These are phyloP conservation scores for Cheumatopsyche charites DNA, from an alignment of 1,140 invertebrate genomes.

Conservation along the genomic window DNA sequence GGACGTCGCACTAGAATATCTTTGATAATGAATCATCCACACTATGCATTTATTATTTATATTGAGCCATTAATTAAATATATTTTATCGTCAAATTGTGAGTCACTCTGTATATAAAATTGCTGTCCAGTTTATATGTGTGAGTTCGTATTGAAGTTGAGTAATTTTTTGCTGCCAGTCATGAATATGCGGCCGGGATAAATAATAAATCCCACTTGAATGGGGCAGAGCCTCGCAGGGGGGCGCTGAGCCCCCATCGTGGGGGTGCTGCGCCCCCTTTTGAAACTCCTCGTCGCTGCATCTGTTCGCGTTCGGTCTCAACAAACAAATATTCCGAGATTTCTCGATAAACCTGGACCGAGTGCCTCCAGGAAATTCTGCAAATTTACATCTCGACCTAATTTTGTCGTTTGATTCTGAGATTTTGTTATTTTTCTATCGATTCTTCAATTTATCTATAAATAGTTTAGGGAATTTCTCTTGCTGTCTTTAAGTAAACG, in stretches of 20 bases:
- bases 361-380: not conserved
- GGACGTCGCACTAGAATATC: too few relatives aligned
- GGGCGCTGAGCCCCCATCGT: not conserved
- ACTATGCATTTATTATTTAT: too few relatives aligned
- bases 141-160: slow-evolving; percentile 37
- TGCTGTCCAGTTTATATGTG: slow-evolving; percentile 36
- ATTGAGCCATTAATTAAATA: too few relatives aligned
- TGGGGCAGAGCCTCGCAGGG: slow-evolving; percentile 15
- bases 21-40: too few relatives aligned
- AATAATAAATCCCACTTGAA: slow-evolving; percentile 48
- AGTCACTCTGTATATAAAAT: too few relatives aligned
- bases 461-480: too few relatives aligned
- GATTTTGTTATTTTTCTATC: too few relatives aligned
- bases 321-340: slow-evolving; percentile 17
- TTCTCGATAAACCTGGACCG: slow-evolving; percentile 13
- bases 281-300: not conserved
- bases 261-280: not conserved
- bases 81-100: too few relatives aligned
- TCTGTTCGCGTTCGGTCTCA: not conserved
- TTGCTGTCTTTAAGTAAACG: too few relatives aligned
- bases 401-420: too few relatives aligned
- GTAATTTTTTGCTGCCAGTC: slow-evolving; percentile 34
- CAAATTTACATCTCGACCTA: not conserved
- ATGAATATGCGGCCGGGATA: slow-evolving; percentile 48
- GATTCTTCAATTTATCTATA: too few relatives aligned